Evolutionary conservation across 2,113 vertebrate species (phyloP).

Genomic region (Sardina pilchardus): DNA sequence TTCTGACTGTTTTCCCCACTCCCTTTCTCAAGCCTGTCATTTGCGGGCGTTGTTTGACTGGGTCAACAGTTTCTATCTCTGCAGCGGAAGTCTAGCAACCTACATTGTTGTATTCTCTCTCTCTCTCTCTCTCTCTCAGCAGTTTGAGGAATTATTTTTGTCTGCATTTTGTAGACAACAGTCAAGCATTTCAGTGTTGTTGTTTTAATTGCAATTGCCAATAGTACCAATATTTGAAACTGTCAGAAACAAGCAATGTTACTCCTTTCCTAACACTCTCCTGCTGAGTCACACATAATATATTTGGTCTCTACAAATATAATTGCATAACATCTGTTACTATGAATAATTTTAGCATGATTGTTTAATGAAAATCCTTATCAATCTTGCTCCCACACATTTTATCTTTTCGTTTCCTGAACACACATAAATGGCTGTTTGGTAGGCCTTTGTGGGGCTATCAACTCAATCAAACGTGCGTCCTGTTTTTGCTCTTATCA

Average conservation of each 20-base stretch:
- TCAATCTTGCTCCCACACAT: neutral
- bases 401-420: neutral
- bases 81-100: neutral
- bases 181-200: neutral
- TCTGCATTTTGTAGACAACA: neutral
- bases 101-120: neutral
- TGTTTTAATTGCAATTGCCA: neutral
- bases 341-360: neutral
- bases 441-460: neutral
- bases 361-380: neutral
- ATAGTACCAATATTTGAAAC: too few relatives aligned
- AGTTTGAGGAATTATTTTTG: neutral
- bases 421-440: neutral
- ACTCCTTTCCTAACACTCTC: neutral
- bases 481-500: constrained; percentile 48
- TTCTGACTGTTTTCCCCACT: constrained; percentile 23
- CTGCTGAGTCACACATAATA: neutral
- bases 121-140: too few relatives aligned
- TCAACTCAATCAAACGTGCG: neutral
- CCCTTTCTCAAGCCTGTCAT: neutral
- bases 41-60: neutral
- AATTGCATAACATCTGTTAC: neutral
- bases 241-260: neutral
- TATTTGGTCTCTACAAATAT: neutral
- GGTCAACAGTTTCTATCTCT: neutral